Conservation (phyloP, 2,888 invertebrate genomes). For the Pterostichus niger region DNA sequence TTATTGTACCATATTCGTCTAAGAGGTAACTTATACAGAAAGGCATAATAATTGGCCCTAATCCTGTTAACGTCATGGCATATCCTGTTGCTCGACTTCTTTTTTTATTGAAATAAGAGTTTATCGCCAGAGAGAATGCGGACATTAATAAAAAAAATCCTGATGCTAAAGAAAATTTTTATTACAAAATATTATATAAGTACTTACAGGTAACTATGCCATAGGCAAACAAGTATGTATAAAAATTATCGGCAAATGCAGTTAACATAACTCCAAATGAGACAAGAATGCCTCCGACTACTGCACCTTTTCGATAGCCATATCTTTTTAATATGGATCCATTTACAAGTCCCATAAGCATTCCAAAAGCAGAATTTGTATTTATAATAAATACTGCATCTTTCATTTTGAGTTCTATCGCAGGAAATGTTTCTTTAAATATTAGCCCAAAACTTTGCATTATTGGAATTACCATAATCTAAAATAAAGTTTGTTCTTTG, state of each 20-base stretch:
- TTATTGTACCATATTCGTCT: slow-evolving; percentile 80
- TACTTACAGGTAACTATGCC: slow-evolving; percentile 85
- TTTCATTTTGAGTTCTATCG: slow-evolving; percentile 80
- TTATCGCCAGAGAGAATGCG: slow-evolving; percentile 82
- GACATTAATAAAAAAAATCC: slow-evolving; percentile 82
- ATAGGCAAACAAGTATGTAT: slow-evolving; percentile 82
- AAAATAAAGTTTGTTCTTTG: slow-evolving; percentile 62
- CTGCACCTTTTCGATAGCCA: slow-evolving; percentile 84
- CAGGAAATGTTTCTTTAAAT: slow-evolving; percentile 82
- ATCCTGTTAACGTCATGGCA: slow-evolving; percentile 83
- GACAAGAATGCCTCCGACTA: slow-evolving; percentile 79
- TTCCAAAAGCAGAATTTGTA: slow-evolving; percentile 84
- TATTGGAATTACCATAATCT: slow-evolving; percentile 79
- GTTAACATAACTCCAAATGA: slow-evolving; percentile 81
- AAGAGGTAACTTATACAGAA: slow-evolving; percentile 81
- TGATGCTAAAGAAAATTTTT: slow-evolving; percentile 78
- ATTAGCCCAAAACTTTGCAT: slow-evolving; percentile 84
- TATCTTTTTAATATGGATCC: slow-evolving; percentile 82
- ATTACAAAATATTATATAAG: no score
- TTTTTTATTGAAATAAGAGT: slow-evolving; percentile 83
- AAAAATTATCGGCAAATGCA: slow-evolving; percentile 79
- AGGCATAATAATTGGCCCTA: slow-evolving; percentile 85
- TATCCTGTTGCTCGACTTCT: slow-evolving; percentile 82
- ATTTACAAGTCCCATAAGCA: slow-evolving; percentile 83
- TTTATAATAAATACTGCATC: slow-evolving; percentile 83